Evolutionary conservation across 2,888 invertebrate genomes (phyloP).

Genomic region (Scaptomyza caliginosa): DNA sequence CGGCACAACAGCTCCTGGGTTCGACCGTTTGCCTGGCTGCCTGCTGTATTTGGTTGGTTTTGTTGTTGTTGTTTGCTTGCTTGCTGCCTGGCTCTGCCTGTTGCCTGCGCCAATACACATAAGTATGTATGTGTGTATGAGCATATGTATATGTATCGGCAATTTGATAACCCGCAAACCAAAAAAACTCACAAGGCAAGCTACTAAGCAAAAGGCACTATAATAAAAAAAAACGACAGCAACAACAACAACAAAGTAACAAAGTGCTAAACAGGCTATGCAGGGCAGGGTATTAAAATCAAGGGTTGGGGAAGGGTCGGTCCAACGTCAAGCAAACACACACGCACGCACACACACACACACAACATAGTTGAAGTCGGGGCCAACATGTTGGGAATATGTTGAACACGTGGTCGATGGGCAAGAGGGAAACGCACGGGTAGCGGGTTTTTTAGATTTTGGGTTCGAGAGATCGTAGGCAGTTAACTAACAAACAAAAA

Average conservation of each 20-base stretch:
- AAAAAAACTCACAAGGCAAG: conserved; percentile 45
- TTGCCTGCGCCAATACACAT: conserved; percentile 43
- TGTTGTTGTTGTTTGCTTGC: not conserved
- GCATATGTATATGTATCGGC: conserved; percentile 37
- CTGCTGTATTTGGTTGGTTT: not conserved
- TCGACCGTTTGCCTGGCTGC: not conserved
- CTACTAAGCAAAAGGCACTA: conserved; percentile 31
- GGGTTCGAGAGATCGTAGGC: conserved; percentile 15
- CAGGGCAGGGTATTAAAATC: conserved; percentile 10
- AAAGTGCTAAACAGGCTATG: conserved; percentile 39
- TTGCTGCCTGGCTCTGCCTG: not conserved
- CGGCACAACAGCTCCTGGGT: conserved; percentile 8
- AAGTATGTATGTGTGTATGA: no score
- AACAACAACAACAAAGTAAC: conserved; percentile 23
- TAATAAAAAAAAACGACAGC: conserved; percentile 30
- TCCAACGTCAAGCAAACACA: conserved; percentile 4
- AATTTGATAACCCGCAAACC: conserved; percentile 72
- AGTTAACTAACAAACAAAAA: not conserved
- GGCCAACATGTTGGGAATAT: conserved; percentile 71
- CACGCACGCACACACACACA: conserved; percentile 2
- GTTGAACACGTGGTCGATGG: conserved; percentile 71
- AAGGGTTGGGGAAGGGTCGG: conserved; percentile 10
- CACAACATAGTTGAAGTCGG: conserved; percentile 28
- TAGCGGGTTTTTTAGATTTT: conserved; percentile 2
- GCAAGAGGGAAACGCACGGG: not conserved